Percentiles rank a stretch among this genome's conserved stretches.
These are phyloP conservation scores for Nesogale talazaci DNA, from an alignment of 2,113 vertebrate genomes.

Conservation along the genomic window DNA sequence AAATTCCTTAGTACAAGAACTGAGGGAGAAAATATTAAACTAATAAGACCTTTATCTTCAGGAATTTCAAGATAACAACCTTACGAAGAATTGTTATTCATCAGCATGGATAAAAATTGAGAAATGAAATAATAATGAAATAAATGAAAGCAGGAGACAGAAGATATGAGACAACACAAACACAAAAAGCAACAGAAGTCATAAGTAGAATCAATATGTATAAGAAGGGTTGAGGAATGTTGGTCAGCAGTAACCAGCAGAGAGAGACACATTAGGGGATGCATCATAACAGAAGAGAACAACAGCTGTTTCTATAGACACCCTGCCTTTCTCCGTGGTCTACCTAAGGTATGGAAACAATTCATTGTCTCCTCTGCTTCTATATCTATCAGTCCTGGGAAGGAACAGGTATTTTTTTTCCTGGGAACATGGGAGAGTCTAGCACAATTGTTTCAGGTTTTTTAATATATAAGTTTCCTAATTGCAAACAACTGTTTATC, in stretches of 20 bases:
- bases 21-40: neutral
- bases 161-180: neutral
- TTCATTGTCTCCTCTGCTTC: neutral
- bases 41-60: neutral
- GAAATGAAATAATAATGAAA: no score
- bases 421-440: neutral
- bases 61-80: neutral
- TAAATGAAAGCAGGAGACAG: neutral
- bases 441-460: neutral
- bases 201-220: neutral
- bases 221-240: neutral
- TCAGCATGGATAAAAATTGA: neutral
- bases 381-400: slow-evolving; percentile 12
- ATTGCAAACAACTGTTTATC: neutral
- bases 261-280: neutral
- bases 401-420: neutral
- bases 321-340: neutral
- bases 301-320: rapidly evolving
- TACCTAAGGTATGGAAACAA: neutral
- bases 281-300: neutral
- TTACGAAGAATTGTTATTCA: neutral
- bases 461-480: neutral
- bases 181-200: neutral
- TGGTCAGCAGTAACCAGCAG: rapidly evolving
- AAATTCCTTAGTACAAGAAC: neutral